phyloP scores from a whole-genome alignment of 2,888 invertebrate genomes.

The Deroplatys truncata region DNA sequence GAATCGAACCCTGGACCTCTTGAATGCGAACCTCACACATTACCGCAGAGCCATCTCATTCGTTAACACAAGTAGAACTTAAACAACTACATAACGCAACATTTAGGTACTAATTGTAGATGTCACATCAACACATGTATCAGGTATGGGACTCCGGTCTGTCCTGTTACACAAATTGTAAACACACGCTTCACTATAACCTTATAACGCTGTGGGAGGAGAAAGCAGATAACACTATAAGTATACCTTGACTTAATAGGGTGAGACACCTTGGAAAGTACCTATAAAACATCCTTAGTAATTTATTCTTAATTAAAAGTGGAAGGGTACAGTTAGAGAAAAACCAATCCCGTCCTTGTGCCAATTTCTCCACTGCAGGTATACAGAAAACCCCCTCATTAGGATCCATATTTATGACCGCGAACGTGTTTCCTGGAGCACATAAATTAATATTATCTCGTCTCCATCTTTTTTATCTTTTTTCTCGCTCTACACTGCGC shows the following conservation, averaged over 20 bases:
- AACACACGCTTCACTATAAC: too few relatives aligned
- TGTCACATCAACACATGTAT: too few relatives aligned
- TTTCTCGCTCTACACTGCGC: not conserved
- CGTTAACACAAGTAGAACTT: too few relatives aligned
- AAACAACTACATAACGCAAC: too few relatives aligned
- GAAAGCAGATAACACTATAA: too few relatives aligned
- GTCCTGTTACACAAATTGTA: too few relatives aligned
- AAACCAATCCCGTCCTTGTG: not conserved
- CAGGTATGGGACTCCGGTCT: too few relatives aligned
- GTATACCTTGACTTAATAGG: not conserved
- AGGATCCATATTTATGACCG: not conserved
- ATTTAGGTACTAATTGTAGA: too few relatives aligned
- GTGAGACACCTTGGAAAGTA: not conserved
- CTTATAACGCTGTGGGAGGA: too few relatives aligned
- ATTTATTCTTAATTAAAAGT: not conserved
- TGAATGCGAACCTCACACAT: too few relatives aligned
- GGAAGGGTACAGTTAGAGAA: not conserved
- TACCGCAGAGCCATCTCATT: too few relatives aligned
- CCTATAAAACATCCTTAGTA: not conserved
- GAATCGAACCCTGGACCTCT: too few relatives aligned
- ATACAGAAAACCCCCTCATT: not conserved
- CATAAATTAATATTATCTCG: not conserved
- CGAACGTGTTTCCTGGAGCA: not conserved
- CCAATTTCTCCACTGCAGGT: not conserved
- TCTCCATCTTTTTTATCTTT: not conserved